Evolutionary conservation across 1,140 invertebrate species (phyloP).

Genomic region (Danaus plexippus): DNA sequence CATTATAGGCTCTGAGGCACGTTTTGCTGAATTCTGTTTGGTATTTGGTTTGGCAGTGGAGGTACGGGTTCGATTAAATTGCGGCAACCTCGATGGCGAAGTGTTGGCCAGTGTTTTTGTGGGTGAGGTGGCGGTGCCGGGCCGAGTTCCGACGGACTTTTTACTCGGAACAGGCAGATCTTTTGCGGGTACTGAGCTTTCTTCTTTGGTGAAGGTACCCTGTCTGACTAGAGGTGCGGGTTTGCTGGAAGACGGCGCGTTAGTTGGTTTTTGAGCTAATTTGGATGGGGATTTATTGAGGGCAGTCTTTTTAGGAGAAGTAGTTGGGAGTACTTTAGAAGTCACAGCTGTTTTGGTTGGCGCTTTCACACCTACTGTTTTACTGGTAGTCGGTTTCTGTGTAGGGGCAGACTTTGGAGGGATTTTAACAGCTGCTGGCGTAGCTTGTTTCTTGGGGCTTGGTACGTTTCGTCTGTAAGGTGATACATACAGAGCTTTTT

Average conservation of each 20-base stretch:
- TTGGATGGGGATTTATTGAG: slow-evolving; percentile 40
- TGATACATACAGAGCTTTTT: slow-evolving; percentile 80
- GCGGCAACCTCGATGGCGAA: slow-evolving; percentile 64
- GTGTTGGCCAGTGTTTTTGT: slow-evolving; percentile 50
- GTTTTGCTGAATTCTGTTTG: slow-evolving; percentile 32
- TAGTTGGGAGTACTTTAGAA: slow-evolving; percentile 33
- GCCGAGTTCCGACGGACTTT: slow-evolving; percentile 46
- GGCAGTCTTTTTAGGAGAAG: slow-evolving; percentile 49
- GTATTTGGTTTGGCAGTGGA: slow-evolving; percentile 32
- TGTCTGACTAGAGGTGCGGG: slow-evolving; percentile 78
- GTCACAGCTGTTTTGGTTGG: slow-evolving; percentile 36
- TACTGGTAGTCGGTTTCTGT: slow-evolving; percentile 34
- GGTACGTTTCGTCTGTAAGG: slow-evolving; percentile 68
- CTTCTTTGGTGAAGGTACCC: slow-evolving; percentile 91
- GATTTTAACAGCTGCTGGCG: slow-evolving; percentile 24
- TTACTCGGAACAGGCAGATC: slow-evolving; percentile 62
- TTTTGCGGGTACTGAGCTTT: slow-evolving; percentile 68
- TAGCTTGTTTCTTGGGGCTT: slow-evolving; percentile 37
- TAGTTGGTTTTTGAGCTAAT: slow-evolving; percentile 40
- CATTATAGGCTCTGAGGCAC: slow-evolving; percentile 44
- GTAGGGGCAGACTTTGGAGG: slow-evolving; percentile 29
- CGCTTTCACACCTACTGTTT: slow-evolving; percentile 40
- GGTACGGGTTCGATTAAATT: slow-evolving; percentile 52
- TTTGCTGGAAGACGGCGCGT: slow-evolving; percentile 33
- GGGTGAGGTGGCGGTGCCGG: slow-evolving; percentile 40